These are phyloP conservation scores for Micromys minutus DNA, from an alignment of 2,113 vertebrate genomes.

Conservation along the genomic window DNA sequence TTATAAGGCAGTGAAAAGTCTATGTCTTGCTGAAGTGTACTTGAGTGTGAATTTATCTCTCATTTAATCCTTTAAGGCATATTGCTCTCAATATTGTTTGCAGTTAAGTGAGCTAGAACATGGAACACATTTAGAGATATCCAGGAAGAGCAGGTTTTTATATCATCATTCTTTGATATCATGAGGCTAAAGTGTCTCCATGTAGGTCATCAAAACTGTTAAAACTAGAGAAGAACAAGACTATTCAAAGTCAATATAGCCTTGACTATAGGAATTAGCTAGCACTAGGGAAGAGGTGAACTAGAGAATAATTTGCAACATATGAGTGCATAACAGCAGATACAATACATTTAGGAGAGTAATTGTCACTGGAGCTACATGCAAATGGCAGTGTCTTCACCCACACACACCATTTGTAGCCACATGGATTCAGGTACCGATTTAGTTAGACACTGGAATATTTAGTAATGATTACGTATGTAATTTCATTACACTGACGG, in stretches of 20 bases:
- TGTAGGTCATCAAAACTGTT: not conserved
- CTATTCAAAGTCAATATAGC: not conserved
- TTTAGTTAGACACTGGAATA: not conserved
- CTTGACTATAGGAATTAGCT: not conserved
- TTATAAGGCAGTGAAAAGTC: not conserved
- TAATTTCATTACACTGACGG: not conserved
- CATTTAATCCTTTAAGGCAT: not conserved
- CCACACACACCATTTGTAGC: not conserved
- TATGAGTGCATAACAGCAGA: not conserved
- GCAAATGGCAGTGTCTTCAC: not conserved
- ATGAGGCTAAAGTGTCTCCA: not conserved
- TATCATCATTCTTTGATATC: not conserved
- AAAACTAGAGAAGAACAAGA: not conserved
- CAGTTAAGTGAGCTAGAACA: not conserved
- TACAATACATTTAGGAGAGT: not conserved
- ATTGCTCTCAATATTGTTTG: not conserved
- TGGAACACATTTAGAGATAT: not conserved
- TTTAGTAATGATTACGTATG: not conserved
- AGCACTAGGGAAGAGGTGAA: not conserved
- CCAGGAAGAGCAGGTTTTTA: not conserved
- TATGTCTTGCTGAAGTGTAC: not conserved
- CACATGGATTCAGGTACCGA: not conserved
- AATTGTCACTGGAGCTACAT: not conserved
- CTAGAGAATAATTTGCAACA: conserved; percentile 14
- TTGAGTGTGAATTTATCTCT: not conserved